phyloP scores from a whole-genome alignment of 2,797 vertebrate genomes.

The Lerista edwardsae region DNA sequence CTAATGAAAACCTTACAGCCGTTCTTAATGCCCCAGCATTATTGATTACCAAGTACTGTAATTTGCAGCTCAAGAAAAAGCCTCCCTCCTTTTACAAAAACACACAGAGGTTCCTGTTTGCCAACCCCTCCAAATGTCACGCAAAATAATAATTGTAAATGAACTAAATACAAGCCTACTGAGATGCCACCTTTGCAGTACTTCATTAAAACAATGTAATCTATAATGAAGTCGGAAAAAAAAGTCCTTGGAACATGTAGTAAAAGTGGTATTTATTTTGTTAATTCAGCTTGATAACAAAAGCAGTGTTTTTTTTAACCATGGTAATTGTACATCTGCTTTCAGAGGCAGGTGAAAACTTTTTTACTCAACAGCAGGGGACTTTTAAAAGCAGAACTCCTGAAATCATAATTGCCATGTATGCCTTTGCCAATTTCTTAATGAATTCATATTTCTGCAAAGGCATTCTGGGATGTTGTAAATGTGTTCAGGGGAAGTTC shows the following conservation, averaged over 20 bases:
- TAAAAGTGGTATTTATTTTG: background rate
- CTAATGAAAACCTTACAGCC: constrained; percentile 85
- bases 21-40: constrained; percentile 67
- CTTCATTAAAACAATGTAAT: constrained; percentile 41
- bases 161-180: constrained; percentile 48
- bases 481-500: background rate
- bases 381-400: constrained; percentile 43
- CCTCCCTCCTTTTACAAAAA: constrained; percentile 52
- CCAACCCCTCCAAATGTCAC: constrained; percentile 28
- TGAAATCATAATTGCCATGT: constrained; percentile 29
- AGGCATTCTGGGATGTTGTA: background rate
- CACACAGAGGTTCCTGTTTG: constrained; percentile 56
- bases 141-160: constrained; percentile 59
- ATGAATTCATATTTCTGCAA: constrained; percentile 7
- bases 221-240: constrained; percentile 29
- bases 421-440: background rate
- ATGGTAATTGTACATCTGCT: background rate
- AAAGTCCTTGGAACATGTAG: constrained; percentile 20
- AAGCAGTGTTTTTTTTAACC: background rate
- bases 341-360: constrained; percentile 12
- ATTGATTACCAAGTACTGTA: constrained; percentile 83
- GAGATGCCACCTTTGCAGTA: constrained; percentile 54
- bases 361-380: background rate
- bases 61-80: constrained; percentile 83
- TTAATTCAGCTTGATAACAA: constrained; percentile 24